Percentiles rank a stretch among this genome's conserved stretches.
Evolutionary conservation across 2,888 invertebrate species (phyloP).

Genomic region (Stomorhina lunata): DNA sequence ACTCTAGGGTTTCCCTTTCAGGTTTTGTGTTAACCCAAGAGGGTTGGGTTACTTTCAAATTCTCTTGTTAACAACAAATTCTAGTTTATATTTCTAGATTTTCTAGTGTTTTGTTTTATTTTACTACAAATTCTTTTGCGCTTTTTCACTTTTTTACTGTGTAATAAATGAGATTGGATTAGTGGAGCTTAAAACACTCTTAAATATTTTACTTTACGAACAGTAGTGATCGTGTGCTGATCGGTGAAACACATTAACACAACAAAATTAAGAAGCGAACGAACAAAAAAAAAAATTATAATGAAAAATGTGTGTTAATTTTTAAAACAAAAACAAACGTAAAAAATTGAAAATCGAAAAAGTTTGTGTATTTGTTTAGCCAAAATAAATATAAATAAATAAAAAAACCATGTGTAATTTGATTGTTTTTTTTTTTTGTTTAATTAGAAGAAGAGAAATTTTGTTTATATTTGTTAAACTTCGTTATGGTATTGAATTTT

Average conservation of each 20-base stretch:
- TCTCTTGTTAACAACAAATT: background rate
- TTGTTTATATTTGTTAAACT: background rate
- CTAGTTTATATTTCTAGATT: background rate
- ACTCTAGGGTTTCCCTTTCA: background rate
- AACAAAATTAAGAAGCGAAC: conserved; percentile 26
- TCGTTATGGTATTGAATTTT: background rate
- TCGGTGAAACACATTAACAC: conserved; percentile 66
- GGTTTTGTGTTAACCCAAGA: background rate
- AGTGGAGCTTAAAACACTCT: conserved; percentile 63
- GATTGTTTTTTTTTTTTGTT: background rate
- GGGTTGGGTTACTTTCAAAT: background rate
- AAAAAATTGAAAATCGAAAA: background rate
- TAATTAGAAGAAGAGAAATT: conserved; percentile 15
- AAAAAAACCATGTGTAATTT: background rate
- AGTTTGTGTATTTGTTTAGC: background rate
- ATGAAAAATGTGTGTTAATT: conserved; percentile 9
- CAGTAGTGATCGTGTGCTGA: conserved; percentile 66
- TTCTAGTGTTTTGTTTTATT: background rate
- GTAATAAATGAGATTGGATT: conserved; percentile 66
- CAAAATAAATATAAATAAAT: too few relatives aligned
- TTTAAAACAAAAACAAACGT: conserved; percentile 38
- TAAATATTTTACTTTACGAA: conserved; percentile 57
- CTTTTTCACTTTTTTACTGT: conserved; percentile 45
- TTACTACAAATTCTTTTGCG: too few relatives aligned
- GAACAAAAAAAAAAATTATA: conserved; percentile 32